Conservation (phyloP, 2,888 invertebrate species). For the Saturnia japonica region DNA sequence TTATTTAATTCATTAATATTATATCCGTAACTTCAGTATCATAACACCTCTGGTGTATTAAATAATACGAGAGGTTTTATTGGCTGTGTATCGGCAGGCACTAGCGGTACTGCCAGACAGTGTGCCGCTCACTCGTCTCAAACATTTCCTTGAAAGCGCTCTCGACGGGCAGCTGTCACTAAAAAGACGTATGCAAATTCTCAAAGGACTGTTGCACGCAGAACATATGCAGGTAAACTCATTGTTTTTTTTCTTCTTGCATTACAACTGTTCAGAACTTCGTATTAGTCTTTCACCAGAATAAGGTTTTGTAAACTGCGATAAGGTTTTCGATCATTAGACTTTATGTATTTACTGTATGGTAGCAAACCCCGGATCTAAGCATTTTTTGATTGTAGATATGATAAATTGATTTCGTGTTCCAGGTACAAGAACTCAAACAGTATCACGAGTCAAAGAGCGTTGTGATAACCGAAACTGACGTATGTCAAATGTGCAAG, state of each 20-base stretch:
- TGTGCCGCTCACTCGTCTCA: constrained; percentile 88
- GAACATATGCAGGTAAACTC: constrained; percentile 88
- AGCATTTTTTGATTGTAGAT: too few relatives aligned
- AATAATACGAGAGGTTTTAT: not conserved
- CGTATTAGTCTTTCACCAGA: not conserved
- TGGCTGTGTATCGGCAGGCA: constrained; percentile 67
- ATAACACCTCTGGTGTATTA: too few relatives aligned
- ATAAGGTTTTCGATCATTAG: too few relatives aligned
- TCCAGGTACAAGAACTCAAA: constrained; percentile 88
- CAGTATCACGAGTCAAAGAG: constrained; percentile 91
- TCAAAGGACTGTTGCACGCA: constrained; percentile 91
- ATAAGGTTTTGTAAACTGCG: not conserved
- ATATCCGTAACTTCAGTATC: too few relatives aligned
- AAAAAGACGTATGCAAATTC: constrained; percentile 88
- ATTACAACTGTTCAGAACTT: not conserved
- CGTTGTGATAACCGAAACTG: constrained; percentile 92
- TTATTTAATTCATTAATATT: too few relatives aligned
- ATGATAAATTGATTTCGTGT: constrained; percentile 15
- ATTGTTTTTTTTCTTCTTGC: not conserved
- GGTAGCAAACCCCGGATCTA: too few relatives aligned
- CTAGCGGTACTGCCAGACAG: constrained; percentile 90
- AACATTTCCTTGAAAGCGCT: constrained; percentile 90
- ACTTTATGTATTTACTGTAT: too few relatives aligned
- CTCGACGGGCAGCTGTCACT: constrained; percentile 88
- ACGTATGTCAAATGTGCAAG: constrained; percentile 94